Base-by-base conservation (phyloP, 2,797 vertebrate species). In the Falco biarmicus region DNA sequence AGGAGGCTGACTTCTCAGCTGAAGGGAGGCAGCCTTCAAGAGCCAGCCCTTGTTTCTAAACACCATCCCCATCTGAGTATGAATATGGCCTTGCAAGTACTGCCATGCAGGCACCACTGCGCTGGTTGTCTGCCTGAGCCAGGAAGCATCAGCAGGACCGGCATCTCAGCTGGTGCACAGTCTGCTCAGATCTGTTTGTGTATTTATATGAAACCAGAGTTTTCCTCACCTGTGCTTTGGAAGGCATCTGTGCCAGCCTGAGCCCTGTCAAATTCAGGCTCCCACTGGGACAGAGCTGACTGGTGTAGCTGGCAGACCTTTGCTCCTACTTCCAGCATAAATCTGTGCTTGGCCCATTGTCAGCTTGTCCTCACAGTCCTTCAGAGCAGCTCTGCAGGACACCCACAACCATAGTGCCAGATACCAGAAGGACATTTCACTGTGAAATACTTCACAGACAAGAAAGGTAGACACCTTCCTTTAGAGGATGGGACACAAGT, bases 321-420 rank as follows among this genome's bases (percentile, higher is more conserved):
- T 39, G 28, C 28, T 82, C 9, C 76, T 73, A 8, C 19, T 76
- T 83, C 22, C 57, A 11, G 9, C 0, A 4, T 7, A 60, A 65
- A 65, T 61, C 61, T 43, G 18, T 37, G 21, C 50, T 74, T 14
- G 7, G 61, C 41, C 13, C 3, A 1, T 8, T 2, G 2, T 21
- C 57, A 48, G 6, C 24, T 56, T 56, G 10, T 37, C 39, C 69
- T 53, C 34, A 56, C 12, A 54, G 51, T 31, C 28, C 51, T 61
- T 63, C 56, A 59, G 51, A 57, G 16, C 28, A 74, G 39, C 32
- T 71, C 48, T 78, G 66, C 22, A 68, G 48, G 34, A 50, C 11
- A 43, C 10, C 15, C 61, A 7, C 0, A 2, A 29, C 24, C 0
- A 0, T 12, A 3, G 4, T 43, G 63, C 29, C 32, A 75, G 61